Base-by-base conservation (phyloP, 1,140 invertebrate species). In the Hestina assimilis region DNA sequence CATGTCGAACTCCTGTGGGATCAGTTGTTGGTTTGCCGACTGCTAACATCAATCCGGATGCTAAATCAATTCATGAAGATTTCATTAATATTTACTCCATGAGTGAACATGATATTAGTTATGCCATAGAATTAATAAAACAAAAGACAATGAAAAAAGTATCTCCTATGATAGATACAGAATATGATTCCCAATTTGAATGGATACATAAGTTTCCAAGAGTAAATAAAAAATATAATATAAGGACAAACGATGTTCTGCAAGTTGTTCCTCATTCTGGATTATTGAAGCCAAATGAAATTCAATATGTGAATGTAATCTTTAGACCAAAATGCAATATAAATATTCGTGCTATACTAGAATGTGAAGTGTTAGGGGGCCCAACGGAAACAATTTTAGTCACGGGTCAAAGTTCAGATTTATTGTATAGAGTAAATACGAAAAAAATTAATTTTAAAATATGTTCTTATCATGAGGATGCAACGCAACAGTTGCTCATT, bases 281-380 rank as follows among this genome's bases (percentile, higher is more conserved):
- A 29, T 38, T 83, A 29, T 55, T 88, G 24, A 79, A 82, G 51
- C 80, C 82, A 6, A 72, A 74, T 63, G 82, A 85, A 64, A 60
- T 70, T 45, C 77, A 85, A 62, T 69, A 76, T 48, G 58, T 87
- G 21, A 72, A 88, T 56, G 66, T 88, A 0, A 78, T 84, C 35
- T 88, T 88, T 38, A 74, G 51, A 42, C 82, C 83, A 23, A 71
- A 61, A 41, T 19, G 12, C 9, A 76, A 85, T 63, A 75, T 83
- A 15, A 76, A 69, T 54, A 65, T 84, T 1, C 61, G 72, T 33
- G 83, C 79, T 31, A 48, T 63, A 26, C 63, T 88, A 8, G 85
- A 88, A 64, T 88, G 85, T 62, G 71, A 84, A 59, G 79, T 87
- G 11, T 59, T 88, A 21, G 85, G 83, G 35, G 85, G 83, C 4